Base-by-base conservation (phyloP, 2,797 vertebrate genomes). In the Chanos chanos region DNA sequence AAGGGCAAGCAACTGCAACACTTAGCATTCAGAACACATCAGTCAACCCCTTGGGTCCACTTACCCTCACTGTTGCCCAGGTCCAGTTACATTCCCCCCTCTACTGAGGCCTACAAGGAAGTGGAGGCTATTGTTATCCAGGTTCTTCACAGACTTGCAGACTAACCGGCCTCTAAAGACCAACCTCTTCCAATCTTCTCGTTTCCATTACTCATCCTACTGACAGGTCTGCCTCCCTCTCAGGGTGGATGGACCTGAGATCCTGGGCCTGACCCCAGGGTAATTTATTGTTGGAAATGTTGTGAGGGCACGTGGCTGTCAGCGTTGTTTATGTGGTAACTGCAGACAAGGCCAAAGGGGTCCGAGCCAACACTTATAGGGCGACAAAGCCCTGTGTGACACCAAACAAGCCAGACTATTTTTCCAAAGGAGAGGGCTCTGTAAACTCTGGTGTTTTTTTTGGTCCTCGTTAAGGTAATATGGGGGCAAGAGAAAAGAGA, bases 241-340 rank as follows among this genome's bases (percentile, higher is more conserved):
- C 40, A 12, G 22, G 28, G 36, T 47, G 44, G 27, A 24, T 30
- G 58, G 63, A 37, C 25, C 8, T 57, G 57, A 53, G 65, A 72
- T 62, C 41, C 68, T 63, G 73, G 78, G 77, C 68, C 64, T 69
- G 77, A 80, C 80, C 77, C 64, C 44, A 37, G 53, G 45, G 58
- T 74, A 81, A 83, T 87, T 81, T 81, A 87, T 66, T 51, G 56
- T 47, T 9, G 6, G 6, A 52, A 47, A 34, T 64, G 70, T 76
- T 64, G 51, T 9, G 10, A 70, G 72, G 74, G 64, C 78, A 76
- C 70, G 66, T 13, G 77, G 68, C 78, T 54, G 41, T 45, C 64
- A 21, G 5, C 33, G 61, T 60, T 76, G 74, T 77, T 83, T 77
- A 75, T 66, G 69, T 57, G 62, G 63, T 49, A 48, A 59, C 65